Evolutionary conservation across 2,797 vertebrate species (phyloP), one percentile per base, ranked within the genome.

Genomic region (Dryobates pubescens): DNA sequence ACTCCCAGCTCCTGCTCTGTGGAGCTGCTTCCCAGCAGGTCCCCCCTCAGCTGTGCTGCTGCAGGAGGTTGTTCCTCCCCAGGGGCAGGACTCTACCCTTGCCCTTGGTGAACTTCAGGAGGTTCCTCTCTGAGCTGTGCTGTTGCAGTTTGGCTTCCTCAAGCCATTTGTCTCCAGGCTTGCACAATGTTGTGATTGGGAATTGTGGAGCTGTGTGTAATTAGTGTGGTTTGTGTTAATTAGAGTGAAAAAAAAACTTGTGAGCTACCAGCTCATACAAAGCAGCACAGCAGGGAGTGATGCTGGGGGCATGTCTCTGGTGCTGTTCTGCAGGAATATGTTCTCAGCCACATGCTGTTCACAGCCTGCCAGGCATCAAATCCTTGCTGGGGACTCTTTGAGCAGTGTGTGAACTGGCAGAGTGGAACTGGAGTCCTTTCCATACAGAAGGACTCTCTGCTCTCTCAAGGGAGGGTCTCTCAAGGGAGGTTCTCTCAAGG

Each of bases 241-340:
- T 45, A 73, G 57, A 19, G 61, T 43, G 53, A 34, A 16, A 16
- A 59, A 38, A 63, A 91, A 73, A 72, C 56, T 80, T 65, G 62
- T 47, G 71, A 85, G 72, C 59, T 79, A 82, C 89, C 82, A 34
- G 76, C 79, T 83, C 86, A 45, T 9, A 18, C 82, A 91, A 61
- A 51, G 17, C 0, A 1, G 53, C 79, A 0, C 59, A 17, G 47
- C 3, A 0, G 81, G 88, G 65, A 84, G 56, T 0, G 6, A 19
- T 73, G 88, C 90, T 0, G 0, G 74, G 43, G 77, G 56, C 63
- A 17, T 1, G 0, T 32, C 86, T 58, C 77, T 77, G 69, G 80
- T 80, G 78, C 10, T 41, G 74, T 76, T 71, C 74, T 86, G 82
- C 47, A 59, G 89, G 69, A 74, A 43, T 9, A 38, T 64, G 32